These are phyloP conservation scores for Dendrolimus kikuchii DNA, from an alignment of 1,140 invertebrate genomes.

Conservation along the genomic window DNA sequence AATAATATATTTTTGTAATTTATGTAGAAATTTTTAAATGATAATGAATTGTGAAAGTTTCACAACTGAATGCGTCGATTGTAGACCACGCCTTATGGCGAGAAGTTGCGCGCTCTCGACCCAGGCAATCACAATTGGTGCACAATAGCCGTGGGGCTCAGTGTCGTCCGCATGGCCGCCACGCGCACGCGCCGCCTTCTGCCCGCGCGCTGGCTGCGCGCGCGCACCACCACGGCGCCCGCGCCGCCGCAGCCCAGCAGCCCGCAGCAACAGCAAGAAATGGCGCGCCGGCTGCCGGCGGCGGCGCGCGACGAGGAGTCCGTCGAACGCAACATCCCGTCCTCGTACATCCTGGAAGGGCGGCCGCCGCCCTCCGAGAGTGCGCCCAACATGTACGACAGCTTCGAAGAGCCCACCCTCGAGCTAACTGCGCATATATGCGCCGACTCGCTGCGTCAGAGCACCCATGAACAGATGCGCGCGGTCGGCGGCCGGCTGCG, in stretches of 20 bases:
- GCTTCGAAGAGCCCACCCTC: constrained; percentile 79
- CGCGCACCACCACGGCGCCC: constrained; percentile 34
- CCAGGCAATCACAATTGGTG: constrained; percentile 40
- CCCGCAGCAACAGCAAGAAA: constrained; percentile 24
- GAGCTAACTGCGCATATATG: constrained; percentile 83
- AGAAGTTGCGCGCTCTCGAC: constrained; percentile 54
- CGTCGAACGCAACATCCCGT: constrained; percentile 76
- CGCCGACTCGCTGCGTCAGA: constrained; percentile 80
- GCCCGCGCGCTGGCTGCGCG: constrained; percentile 49
- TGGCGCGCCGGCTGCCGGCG: constrained; percentile 41
- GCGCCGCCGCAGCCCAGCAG: constrained; percentile 24
- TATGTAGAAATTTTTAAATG: no score
- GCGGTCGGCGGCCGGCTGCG: constrained; percentile 76
- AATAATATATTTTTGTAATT: no score
- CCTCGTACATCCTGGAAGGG: constrained; percentile 80
- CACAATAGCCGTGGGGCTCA: constrained; percentile 37
- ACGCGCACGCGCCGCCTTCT: constrained; percentile 52
- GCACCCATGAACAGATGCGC: constrained; percentile 81
- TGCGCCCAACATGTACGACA: constrained; percentile 82
- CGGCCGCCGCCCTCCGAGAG: constrained; percentile 82
- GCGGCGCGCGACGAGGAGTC: constrained; percentile 72
- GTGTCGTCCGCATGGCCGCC: constrained; percentile 56
- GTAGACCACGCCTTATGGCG: constrained; percentile 27
- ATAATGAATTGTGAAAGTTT: no score
- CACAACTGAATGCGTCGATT: constrained; percentile 8